These are phyloP conservation scores for Sebastes baramenuke DNA, from an alignment of 2,797 vertebrate species.

Conservation along the genomic window DNA sequence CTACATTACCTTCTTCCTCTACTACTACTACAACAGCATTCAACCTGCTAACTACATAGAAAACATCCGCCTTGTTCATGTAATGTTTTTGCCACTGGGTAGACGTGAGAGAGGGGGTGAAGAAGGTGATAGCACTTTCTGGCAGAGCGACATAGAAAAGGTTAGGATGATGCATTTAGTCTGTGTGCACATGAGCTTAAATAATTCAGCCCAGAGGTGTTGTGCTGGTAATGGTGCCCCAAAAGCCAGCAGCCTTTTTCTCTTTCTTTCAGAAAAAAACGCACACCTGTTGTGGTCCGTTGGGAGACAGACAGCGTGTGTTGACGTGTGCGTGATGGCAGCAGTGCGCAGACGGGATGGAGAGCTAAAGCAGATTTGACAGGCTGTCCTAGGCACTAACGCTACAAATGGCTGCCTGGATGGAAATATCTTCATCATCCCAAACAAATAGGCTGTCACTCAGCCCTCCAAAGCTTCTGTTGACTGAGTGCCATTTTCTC, in stretches of 20 bases:
- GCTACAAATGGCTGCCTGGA: slow-evolving; percentile 71
- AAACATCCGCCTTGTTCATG: not conserved
- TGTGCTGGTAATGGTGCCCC: slow-evolving; percentile 48
- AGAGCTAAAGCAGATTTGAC: slow-evolving; percentile 73
- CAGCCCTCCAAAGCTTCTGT: slow-evolving; percentile 46
- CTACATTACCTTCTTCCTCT: slow-evolving; percentile 27
- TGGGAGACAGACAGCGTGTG: slow-evolving; percentile 41
- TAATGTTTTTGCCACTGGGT: slow-evolving; percentile 27
- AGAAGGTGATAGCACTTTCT: not conserved
- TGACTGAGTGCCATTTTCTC: slow-evolving; percentile 42
- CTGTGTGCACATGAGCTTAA: slow-evolving; percentile 22
- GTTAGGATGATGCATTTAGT: slow-evolving; percentile 36
- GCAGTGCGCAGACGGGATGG: slow-evolving; percentile 52
- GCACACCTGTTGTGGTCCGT: slow-evolving; percentile 61
- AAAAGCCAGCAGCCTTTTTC: not conserved
- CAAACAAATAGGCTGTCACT: slow-evolving; percentile 70
- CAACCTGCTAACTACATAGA: slow-evolving; percentile 27
- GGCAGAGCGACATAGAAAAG: slow-evolving; percentile 12
- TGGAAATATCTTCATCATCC: slow-evolving; percentile 78
- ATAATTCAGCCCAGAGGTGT: slow-evolving; percentile 59
- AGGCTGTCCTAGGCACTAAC: slow-evolving; percentile 66
- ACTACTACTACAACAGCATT: slow-evolving; percentile 1
- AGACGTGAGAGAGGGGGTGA: not conserved
- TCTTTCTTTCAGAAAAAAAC: slow-evolving; percentile 5
- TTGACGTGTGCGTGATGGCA: slow-evolving; percentile 32